A percentile compares a stretch with the other conserved stretches of the same genome.
Evolutionary conservation across 2,113 vertebrate genomes (phyloP).

Genomic region (Antechinus stuartii): DNA sequence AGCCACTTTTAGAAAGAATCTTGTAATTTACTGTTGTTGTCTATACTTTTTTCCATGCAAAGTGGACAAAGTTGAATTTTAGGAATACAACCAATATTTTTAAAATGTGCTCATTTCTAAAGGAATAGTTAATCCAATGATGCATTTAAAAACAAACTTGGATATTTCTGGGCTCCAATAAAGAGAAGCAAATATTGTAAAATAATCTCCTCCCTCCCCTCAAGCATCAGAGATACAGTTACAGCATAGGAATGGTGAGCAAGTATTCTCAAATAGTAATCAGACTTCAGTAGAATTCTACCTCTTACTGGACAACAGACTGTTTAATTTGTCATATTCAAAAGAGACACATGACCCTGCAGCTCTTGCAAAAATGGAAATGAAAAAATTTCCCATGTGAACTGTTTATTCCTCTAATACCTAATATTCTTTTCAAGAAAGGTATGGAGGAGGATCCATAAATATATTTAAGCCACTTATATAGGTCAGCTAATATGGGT

Average conservation of each 20-base stretch:
- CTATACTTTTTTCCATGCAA: constrained; percentile 65
- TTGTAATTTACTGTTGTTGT: constrained; percentile 72
- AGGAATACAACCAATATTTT: constrained; percentile 70
- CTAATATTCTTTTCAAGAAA: constrained; percentile 54
- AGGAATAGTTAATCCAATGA: constrained; percentile 71
- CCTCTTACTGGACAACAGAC: constrained; percentile 8
- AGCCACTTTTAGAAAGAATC: constrained; percentile 75
- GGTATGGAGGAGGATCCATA: constrained; percentile 48
- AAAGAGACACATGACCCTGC: constrained; percentile 56
- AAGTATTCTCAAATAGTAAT: constrained; percentile 61
- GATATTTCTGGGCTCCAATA: constrained; percentile 79
- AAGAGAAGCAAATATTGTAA: constrained; percentile 76
- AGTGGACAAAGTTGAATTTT: constrained; percentile 75
- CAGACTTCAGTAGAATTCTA: constrained; percentile 65
- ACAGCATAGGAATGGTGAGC: constrained; percentile 61
- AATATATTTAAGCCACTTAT: constrained; percentile 73
- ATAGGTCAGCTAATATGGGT: constrained; percentile 79
- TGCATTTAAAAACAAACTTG: constrained; percentile 71
- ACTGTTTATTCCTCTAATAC: constrained; percentile 38
- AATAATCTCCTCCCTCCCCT: neutral
- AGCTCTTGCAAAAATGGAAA: constrained; percentile 39
- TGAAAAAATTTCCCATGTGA: constrained; percentile 9
- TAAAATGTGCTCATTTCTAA: constrained; percentile 73
- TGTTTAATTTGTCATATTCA: constrained; percentile 58
- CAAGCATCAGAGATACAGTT: constrained; percentile 75